Evolutionary conservation across 2,888 invertebrate species (phyloP), one percentile per base, ranked within the genome.

Genomic region (Tenthredo mesomela): DNA sequence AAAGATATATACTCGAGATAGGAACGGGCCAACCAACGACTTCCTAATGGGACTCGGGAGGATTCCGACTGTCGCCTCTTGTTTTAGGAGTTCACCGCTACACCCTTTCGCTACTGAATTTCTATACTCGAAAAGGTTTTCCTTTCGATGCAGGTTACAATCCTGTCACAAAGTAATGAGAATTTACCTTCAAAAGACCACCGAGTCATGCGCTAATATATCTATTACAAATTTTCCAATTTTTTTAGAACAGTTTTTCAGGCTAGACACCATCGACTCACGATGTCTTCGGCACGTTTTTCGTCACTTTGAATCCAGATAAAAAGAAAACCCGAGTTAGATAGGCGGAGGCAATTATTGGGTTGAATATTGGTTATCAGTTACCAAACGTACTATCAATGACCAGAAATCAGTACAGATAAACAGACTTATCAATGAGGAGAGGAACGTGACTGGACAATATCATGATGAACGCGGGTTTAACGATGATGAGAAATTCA

Each of bases 1-100:
- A 87, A 86, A 86, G 88, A 89, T 88, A 87, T 86, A 86, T 85
- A 85, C 85, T 86, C 85, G 87, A 67, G 82, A 65, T 67, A 67
- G n/a, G 43, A 40, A 82, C 65, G 67, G 67, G 80, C 40, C 80
- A 40, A 80, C 65, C 82, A 82, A 70, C 82, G 82, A 70, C 67
- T 82, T 87, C 86, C 86, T 89, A 89, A 89, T 89, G 89, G 88
- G 86, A 82, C 88, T 87, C 87, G 47, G 78, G 88, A 85, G 89
- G 87, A 87, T 89, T 89, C 87, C 85, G 84, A 88, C 82, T 84
- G 86, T 86, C 84, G 82, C 80, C 87, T 86, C 86, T 86, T 85
- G 88, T 87, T 88, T 87, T 70, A 50, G 85, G 25, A 29, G 37
- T 25, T 40, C 25, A 21, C 43, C 65, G 29, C 77, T 43, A 58